Evolutionary conservation across 1,140 invertebrate genomes (phyloP).

Genomic region (Temnothorax curvispinosus): DNA sequence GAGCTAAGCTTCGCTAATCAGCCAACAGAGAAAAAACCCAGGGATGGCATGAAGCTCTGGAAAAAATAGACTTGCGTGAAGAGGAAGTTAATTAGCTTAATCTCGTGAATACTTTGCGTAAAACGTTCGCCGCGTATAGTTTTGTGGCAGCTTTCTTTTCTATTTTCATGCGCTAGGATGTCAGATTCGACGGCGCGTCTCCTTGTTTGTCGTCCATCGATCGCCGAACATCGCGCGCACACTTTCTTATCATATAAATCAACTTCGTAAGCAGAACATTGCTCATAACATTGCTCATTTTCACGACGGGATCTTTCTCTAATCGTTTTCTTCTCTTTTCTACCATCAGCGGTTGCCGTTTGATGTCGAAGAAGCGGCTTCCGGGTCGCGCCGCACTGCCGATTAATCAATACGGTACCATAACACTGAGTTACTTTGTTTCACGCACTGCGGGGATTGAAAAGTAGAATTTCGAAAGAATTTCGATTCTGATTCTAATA

Average conservation of each 20-base stretch:
- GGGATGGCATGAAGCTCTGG: not conserved
- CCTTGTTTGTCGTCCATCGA: not conserved
- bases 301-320: not conserved
- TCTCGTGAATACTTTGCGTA: not conserved
- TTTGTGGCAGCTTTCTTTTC: not conserved
- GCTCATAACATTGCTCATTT: constrained; percentile 17
- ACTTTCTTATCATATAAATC: constrained; percentile 22
- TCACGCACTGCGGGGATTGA: not conserved
- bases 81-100: constrained; percentile 52
- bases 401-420: constrained; percentile 27
- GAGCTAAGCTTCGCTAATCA: not conserved
- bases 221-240: not conserved
- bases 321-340: not conserved
- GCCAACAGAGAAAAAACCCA: constrained; percentile 16
- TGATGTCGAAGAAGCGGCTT: not conserved
- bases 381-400: not conserved
- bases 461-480: not conserved
- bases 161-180: not conserved
- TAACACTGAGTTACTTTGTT: constrained; percentile 19
- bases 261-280: constrained; percentile 11
- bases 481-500: not conserved
- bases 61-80: not conserved
- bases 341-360: not conserved
- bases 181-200: not conserved
- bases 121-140: not conserved